A percentile compares a stretch with the other conserved stretches of the same genome.
phyloP scores from a whole-genome alignment of 2,888 invertebrate species.

The Spodoptera littoralis region DNA sequence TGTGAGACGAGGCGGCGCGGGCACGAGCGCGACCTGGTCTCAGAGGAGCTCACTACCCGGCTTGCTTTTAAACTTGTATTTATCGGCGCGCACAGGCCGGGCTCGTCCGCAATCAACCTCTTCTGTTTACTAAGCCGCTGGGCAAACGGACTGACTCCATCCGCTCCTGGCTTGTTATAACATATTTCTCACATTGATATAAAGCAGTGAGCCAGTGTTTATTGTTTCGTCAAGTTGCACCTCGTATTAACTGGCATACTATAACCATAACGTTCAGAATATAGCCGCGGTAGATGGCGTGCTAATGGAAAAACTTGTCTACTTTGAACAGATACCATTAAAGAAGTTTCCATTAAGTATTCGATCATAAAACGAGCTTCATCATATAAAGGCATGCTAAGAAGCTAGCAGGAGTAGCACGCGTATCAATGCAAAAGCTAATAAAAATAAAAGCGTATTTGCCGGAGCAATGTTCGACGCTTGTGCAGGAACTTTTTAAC shows the following conservation, averaged over 20 bases:
- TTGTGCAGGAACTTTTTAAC: conserved; percentile 26
- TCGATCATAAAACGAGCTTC: conserved; percentile 64
- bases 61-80: conserved; percentile 72
- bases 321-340: conserved; percentile 50
- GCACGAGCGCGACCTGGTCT: conserved; percentile 45
- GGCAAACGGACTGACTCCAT: conserved; percentile 35
- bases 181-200: conserved; percentile 38
- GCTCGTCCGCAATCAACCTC: conserved; percentile 59
- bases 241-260: conserved; percentile 17
- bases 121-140: conserved; percentile 55
- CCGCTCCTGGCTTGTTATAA: conserved; percentile 23
- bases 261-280: conserved; percentile 11
- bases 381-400: conserved; percentile 57
- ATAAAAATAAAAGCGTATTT: conserved; percentile 39
- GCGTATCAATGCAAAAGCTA: conserved; percentile 18
- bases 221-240: conserved; percentile 25
- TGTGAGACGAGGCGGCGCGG: conserved; percentile 38
- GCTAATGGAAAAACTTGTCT: conserved; percentile 53
- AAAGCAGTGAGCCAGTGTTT: conserved; percentile 25
- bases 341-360: conserved; percentile 54
- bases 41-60: conserved; percentile 49
- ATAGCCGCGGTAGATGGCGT: conserved; percentile 22
- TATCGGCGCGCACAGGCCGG: conserved; percentile 58
- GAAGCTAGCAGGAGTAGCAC: conserved; percentile 12
- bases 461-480: conserved; percentile 19